Evolutionary conservation across 2,797 vertebrate genomes (phyloP), one percentile per base, ranked within the genome.

Genomic region (Phyllotis vaccarum): DNA sequence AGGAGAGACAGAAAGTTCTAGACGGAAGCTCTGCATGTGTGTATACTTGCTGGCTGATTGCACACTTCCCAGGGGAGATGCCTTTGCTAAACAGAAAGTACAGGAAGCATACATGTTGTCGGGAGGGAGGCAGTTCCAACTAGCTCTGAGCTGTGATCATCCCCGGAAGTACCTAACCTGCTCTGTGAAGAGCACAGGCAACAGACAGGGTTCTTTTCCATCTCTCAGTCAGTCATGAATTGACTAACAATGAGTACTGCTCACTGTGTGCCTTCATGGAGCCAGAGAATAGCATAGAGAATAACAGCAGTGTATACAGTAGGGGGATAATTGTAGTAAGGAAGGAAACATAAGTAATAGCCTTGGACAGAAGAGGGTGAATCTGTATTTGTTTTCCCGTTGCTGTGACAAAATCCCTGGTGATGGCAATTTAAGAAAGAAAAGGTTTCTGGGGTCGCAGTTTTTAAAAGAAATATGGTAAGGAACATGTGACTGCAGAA

Each of bases 81-180:
- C 16, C 7, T 16, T 16, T 14, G 22, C 64, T 12, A 40, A 76
- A 16, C 2, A 5, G 19, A 7, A 54, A 37, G 22, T 1, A 7
- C 4, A 31, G 12, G 64, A 60, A n/a, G 19, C 8, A 14, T 1
- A 29, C 10, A 0, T 6, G 29, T 12, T 1, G 3, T 14, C 0
- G 27, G 34, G 27, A 4, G 85, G 34, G 54, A n/a, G 27, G 24
- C 6, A 9, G 74, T 34, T 80, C 58, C 10, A 2, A 24, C 27
- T 19, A 52, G 82, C 16, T 34, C 62, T 19, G 54, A 6, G 66
- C 0, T 0, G n/a, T 22, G n/a, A 13, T 24, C 17, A 0, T 31
- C n/a, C 6, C 43, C 17, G 46, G 6, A 78, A 34, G 12, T 43
- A 9, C 58, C 46, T 10, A 54, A 31, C 43, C 52, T 24, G 7